Conservation (phyloP, 2,113 vertebrate species). For the Henicopernis longicauda region DNA sequence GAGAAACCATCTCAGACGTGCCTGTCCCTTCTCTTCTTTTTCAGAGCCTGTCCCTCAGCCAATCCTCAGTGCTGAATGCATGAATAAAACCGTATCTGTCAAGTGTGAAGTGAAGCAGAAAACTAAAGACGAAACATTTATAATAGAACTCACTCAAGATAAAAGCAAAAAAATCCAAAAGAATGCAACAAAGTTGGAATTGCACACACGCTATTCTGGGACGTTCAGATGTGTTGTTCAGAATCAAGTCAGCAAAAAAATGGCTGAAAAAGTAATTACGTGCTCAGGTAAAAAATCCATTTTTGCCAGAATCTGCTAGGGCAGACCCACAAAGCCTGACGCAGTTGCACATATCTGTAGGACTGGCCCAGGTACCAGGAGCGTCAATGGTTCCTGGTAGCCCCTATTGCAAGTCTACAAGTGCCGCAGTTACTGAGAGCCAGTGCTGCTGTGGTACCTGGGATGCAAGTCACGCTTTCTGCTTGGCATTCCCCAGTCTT, state of each 20-base stretch:
- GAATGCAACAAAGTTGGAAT: neutral
- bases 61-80: neutral
- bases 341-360: neutral
- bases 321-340: neutral
- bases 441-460: neutral
- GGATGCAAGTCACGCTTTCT: neutral
- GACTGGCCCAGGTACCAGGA: neutral
- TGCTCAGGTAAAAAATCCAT: conserved; percentile 17
- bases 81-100: neutral
- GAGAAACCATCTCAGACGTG: neutral
- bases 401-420: neutral
- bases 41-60: conserved; percentile 45
- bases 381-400: neutral
- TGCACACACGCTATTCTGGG: neutral
- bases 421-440: neutral
- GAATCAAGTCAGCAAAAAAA: neutral
- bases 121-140: neutral
- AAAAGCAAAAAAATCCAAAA: neutral
- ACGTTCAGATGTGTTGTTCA: neutral
- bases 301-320: neutral
- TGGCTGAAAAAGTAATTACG: neutral
- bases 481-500: neutral
- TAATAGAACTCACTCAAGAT: neutral
- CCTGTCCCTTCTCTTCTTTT: neutral
- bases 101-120: conserved; percentile 21